Conservation (phyloP, 2,797 vertebrate species). For the Trachurus trachurus region DNA sequence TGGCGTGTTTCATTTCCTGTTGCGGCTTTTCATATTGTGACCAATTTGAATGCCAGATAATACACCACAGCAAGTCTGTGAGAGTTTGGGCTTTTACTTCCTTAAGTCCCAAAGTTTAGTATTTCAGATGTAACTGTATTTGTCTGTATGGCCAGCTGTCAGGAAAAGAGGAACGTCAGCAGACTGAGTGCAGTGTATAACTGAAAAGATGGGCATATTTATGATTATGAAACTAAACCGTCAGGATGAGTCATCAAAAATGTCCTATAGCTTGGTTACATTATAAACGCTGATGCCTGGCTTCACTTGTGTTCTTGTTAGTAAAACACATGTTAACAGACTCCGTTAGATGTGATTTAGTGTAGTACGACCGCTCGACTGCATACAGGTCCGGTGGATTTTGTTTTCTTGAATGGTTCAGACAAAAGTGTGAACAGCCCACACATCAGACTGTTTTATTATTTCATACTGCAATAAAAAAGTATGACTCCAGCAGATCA, state of each 20-base stretch:
- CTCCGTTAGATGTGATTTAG: too few relatives aligned
- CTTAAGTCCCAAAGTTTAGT: neutral
- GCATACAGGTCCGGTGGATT: constrained; percentile 8
- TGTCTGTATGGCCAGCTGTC: neutral
- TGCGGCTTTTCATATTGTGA: neutral
- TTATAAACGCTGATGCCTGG: neutral
- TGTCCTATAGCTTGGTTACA: neutral
- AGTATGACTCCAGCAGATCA: constrained; percentile 85
- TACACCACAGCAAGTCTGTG: neutral
- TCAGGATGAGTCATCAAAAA: neutral
- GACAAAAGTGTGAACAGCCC: constrained; percentile 81
- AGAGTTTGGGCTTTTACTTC: constrained; percentile 16
- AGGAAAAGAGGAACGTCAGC: neutral
- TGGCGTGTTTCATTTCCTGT: constrained; percentile 28
- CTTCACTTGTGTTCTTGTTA: neutral
- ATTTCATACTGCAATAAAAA: constrained; percentile 87
- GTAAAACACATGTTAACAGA: too few relatives aligned
- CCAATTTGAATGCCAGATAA: neutral
- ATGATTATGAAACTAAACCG: neutral
- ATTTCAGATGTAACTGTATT: too few relatives aligned
- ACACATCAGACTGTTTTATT: constrained; percentile 85
- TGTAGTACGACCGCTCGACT: neutral
- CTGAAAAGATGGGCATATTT: neutral
- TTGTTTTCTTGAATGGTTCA: constrained; percentile 48
- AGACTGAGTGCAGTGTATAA: neutral